Evolutionary conservation across 1,140 invertebrate genomes (phyloP).

Genomic region (Teleogryllus occipitalis): DNA sequence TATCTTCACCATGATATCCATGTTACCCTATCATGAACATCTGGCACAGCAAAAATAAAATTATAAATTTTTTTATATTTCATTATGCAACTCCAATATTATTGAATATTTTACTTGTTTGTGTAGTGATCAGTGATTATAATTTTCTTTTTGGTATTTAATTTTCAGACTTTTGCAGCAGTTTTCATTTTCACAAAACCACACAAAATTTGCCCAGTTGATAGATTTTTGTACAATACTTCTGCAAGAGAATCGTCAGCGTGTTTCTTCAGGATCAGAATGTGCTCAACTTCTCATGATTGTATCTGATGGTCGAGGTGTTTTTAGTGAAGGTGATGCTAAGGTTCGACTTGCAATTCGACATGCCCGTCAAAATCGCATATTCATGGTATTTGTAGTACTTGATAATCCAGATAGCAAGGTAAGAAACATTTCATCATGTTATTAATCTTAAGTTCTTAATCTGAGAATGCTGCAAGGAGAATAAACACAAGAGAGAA

Average conservation of each 20-base stretch:
- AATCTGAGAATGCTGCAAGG: background rate
- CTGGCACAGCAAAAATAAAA: too few relatives aligned
- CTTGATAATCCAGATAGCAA: conserved; percentile 89
- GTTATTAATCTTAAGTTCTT: background rate
- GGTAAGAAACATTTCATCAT: conserved; percentile 41
- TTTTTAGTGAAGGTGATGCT: conserved; percentile 81
- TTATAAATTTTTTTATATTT: too few relatives aligned
- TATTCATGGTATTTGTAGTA: conserved; percentile 93
- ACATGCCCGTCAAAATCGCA: conserved; percentile 64
- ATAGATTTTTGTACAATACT: conserved; percentile 67
- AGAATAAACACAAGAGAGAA: too few relatives aligned
- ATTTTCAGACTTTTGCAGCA: conserved; percentile 54
- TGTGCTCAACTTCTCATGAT: conserved; percentile 85
- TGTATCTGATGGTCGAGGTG: conserved; percentile 87
- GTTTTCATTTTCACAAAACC: conserved; percentile 70
- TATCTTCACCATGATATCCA: too few relatives aligned
- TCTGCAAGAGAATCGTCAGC: conserved; percentile 42
- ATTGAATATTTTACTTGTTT: background rate
- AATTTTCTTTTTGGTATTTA: background rate
- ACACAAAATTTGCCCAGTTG: conserved; percentile 70
- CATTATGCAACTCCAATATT: too few relatives aligned
- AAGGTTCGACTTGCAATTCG: conserved; percentile 70
- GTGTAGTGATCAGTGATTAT: background rate
- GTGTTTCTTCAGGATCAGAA: conserved; percentile 40
- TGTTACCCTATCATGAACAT: too few relatives aligned